Percentiles rank a stretch among this genome's conserved stretches.
Evolutionary conservation across 2,113 vertebrate genomes (phyloP).

Genomic region (Carassius auratus): DNA sequence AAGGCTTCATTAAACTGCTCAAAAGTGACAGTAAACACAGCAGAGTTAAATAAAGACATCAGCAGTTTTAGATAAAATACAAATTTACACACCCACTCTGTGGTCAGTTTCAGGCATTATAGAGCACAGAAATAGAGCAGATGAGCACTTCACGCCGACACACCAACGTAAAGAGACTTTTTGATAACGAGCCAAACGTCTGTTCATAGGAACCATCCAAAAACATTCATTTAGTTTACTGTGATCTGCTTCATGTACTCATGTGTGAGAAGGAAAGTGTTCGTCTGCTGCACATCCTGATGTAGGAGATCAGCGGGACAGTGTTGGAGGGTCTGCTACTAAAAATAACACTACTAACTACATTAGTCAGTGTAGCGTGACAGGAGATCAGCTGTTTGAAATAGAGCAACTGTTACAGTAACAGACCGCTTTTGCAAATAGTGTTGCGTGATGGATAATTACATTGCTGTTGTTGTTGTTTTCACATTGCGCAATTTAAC

Average conservation of each 20-base stretch:
- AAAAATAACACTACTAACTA: background rate
- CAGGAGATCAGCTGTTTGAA: background rate
- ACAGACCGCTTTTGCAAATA: background rate
- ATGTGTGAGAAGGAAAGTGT: background rate
- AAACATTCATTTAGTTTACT: background rate
- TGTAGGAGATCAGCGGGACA: background rate
- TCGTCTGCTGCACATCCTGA: background rate
- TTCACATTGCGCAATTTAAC: background rate
- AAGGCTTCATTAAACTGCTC: too few species aligned
- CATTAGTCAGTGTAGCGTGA: background rate
- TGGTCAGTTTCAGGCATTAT: background rate
- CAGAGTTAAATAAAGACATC: conserved; percentile 17
- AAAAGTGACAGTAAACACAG: background rate
- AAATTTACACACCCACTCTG: conserved; percentile 10
- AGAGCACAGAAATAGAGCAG: conserved; percentile 12
- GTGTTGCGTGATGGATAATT: background rate
- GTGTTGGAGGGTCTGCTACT: background rate
- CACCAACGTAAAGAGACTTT: background rate
- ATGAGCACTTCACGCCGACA: background rate
- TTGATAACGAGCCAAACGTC: background rate
- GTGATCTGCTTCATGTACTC: background rate
- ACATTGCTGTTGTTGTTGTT: too few species aligned
- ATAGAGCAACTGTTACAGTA: background rate
- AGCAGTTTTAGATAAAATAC: conserved; percentile 10
- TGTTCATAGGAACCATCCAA: background rate